Conservation (phyloP, 2,888 invertebrate species). For the Plemyria rubiginata region DNA sequence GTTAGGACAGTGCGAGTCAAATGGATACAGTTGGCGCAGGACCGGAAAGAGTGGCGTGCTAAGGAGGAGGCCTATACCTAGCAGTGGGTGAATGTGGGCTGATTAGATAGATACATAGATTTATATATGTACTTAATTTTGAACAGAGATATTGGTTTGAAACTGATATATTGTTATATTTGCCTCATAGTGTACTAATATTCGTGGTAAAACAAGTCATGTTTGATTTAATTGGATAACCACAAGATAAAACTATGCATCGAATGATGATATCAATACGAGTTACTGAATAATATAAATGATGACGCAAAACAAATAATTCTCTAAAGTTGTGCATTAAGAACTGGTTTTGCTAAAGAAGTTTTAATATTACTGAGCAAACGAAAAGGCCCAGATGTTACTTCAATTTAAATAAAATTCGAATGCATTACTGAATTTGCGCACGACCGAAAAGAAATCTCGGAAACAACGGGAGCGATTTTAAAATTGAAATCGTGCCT, state of each 20-base stretch:
- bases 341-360: constrained; percentile 24
- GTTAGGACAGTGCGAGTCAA: no score
- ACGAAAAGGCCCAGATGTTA: constrained; percentile 36
- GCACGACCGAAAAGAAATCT: constrained; percentile 53
- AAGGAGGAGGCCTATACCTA: no score
- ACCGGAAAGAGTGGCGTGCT: no score
- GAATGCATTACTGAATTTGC: constrained; percentile 52
- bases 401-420: constrained; percentile 38
- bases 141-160: neutral
- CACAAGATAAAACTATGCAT: constrained; percentile 21
- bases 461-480: constrained; percentile 58
- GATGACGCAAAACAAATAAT: constrained; percentile 23
- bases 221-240: constrained; percentile 18
- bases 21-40: no score
- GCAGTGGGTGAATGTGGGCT: no score
- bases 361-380: constrained; percentile 32
- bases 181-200: constrained; percentile 1
- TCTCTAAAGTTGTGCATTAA: constrained; percentile 31
- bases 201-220: constrained; percentile 13
- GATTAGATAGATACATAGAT: no score
- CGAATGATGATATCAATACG: constrained; percentile 22
- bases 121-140: constrained; percentile 27
- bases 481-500: constrained; percentile 61
- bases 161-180: neutral
- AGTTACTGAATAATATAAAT: constrained; percentile 23